Evolutionary conservation across 2,888 invertebrate species (phyloP).

Genomic region (Leptinotarsa rubiginosa): DNA sequence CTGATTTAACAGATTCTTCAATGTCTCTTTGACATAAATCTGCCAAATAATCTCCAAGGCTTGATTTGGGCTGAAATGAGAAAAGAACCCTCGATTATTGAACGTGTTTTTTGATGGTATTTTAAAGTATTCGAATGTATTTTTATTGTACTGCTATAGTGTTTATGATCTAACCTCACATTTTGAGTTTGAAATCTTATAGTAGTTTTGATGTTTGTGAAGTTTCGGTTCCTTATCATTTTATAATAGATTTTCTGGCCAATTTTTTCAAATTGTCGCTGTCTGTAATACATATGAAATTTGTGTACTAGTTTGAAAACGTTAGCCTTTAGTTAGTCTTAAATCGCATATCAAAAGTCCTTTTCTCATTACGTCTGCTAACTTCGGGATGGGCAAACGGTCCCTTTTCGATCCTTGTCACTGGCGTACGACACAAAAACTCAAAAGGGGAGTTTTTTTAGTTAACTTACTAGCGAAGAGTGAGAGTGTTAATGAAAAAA

Average conservation of each 20-base stretch:
- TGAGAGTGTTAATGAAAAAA: slow-evolving; percentile 36
- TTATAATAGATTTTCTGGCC: background rate
- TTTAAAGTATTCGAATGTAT: no score
- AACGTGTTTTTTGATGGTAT: no score
- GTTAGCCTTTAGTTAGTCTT: no score
- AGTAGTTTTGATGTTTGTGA: background rate
- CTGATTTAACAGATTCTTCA: no score
- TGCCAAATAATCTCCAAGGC: no score
- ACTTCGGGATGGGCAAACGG: background rate
- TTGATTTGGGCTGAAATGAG: no score
- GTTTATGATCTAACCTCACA: background rate
- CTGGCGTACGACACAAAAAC: slow-evolving; percentile 37
- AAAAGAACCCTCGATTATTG: no score
- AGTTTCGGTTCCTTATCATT: background rate
- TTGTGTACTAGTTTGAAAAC: background rate
- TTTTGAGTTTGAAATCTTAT: background rate
- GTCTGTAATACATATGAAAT: background rate
- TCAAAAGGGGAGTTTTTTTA: slow-evolving; percentile 25
- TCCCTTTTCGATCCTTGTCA: slow-evolving; percentile 31
- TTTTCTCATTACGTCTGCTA: background rate
- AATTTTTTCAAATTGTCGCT: no score
- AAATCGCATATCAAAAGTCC: no score
- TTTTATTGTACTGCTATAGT: no score
- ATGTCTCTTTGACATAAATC: no score
- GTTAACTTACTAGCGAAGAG: slow-evolving; percentile 38